phyloP scores from a whole-genome alignment of 2,888 invertebrate species.

The Osedax frankpressi region DNA sequence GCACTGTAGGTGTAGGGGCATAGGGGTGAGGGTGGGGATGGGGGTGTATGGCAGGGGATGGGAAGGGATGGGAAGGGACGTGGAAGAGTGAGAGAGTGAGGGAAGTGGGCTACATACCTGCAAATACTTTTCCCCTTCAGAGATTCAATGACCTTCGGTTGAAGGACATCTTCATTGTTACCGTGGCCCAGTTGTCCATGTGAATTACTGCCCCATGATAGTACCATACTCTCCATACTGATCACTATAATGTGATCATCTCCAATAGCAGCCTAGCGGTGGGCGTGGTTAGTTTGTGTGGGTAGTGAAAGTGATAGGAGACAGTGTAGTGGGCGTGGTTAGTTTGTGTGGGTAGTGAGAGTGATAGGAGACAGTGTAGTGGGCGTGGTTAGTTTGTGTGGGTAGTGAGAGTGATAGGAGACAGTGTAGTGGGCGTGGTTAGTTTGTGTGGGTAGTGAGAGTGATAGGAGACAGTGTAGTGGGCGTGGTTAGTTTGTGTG shows the following conservation, averaged over 20 bases:
- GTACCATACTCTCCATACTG: constrained; percentile 54
- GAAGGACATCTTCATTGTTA: constrained; percentile 46
- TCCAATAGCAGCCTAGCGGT: constrained; percentile 41
- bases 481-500: not conserved
- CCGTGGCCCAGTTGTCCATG: constrained; percentile 57
- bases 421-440: too few relatives aligned
- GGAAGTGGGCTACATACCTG: constrained; percentile 38
- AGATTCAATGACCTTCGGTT: constrained; percentile 54
- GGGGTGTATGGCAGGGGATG: not conserved
- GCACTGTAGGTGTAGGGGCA: constrained; percentile 44
- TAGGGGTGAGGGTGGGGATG: not conserved
- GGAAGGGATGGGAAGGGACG: not conserved
- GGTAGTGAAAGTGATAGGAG: not conserved
- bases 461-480: not conserved
- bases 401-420: not conserved
- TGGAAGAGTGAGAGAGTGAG: not conserved
- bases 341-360: not conserved
- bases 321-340: not conserved
- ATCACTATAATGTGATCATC: constrained; percentile 45
- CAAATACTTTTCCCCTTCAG: constrained; percentile 55
- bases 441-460: not conserved
- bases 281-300: not conserved
- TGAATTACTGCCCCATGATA: constrained; percentile 59
- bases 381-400: not conserved
- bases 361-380: not conserved